Evolutionary conservation across 2,113 vertebrate species (phyloP), one percentile per base, ranked within the genome.

Genomic region (Trichechus manatus): DNA sequence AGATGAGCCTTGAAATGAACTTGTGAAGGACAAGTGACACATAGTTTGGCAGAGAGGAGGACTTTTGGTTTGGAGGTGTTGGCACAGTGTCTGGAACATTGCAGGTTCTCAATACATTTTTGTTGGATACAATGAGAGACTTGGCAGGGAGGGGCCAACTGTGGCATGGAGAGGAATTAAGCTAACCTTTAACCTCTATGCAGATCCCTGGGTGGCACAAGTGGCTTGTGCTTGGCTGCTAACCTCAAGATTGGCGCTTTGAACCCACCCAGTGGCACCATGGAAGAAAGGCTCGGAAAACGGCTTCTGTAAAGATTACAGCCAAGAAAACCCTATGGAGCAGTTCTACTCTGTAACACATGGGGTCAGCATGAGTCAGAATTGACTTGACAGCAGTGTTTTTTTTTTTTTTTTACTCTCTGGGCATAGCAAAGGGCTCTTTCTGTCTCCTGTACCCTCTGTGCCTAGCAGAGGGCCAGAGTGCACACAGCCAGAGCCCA

Each of bases 1-100:
- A 91, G 29, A 95, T 56, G 27, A 78, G 17, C 64, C 64, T 95
- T 89, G 59, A 95, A 91, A 83, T 31, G 63, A 95, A 47, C 44
- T 93, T 74, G 42, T 93, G 61, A 96, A 96, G 79, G 84, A 77
- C 36, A 72, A 85, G 39, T 47, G 39, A 61, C 22, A 77, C 33
- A 81, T 64, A 53, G 29, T 47, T 86, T 59, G 72, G 44, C 70
- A 90, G 66, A 78, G 44, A 94, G 23, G 63, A 84, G n/a, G 15
- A 25, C 13, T 59, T 96, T 92, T 96, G 53, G 22, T 77, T 29
- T 81, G 17, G 31, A 29, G 53, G 20, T 3, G n/a, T 95, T 89
- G 81, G 25, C 39, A 82, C 13, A n/a, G 23, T 59, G 29, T 88
- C 25, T 94, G n/a, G 31, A 92, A 64, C 33, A 86, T 42, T 64